Percentiles rank a stretch among this genome's conserved stretches.
Conservation (phyloP, 2,113 vertebrate genomes). For the Symphodus melops region DNA sequence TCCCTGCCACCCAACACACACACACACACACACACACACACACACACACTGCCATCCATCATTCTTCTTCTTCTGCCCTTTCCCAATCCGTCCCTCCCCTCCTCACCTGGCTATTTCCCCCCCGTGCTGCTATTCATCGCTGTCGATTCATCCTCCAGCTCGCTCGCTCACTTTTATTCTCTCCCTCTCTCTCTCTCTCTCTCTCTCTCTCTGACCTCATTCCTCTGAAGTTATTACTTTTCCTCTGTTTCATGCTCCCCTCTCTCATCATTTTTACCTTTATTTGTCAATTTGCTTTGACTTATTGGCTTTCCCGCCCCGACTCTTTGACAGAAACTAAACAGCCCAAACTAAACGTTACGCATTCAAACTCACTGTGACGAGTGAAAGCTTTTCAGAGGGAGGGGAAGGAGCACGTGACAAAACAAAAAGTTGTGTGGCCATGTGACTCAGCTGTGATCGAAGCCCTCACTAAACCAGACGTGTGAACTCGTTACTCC, state of each 20-base stretch:
- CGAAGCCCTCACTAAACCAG: too few species aligned
- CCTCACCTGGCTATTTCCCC: constrained; percentile 50
- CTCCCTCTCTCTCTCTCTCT: constrained; percentile 19
- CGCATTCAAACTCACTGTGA: constrained; percentile 5
- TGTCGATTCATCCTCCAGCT: constrained; percentile 53
- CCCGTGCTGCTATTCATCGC: constrained; percentile 40
- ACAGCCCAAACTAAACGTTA: constrained; percentile 37
- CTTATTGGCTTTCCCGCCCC: constrained; percentile 30
- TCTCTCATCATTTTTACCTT: constrained; percentile 40
- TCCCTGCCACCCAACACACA: constrained; percentile 8
- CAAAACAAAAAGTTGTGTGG: neutral
- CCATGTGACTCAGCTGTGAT: too few species aligned
- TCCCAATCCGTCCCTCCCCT: constrained; percentile 35
- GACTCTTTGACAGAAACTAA: constrained; percentile 40
- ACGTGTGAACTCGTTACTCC: too few species aligned
- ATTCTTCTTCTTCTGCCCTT: constrained; percentile 48
- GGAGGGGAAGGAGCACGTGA: neutral
- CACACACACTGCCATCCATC: constrained; percentile 38
- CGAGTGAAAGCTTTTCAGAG: neutral
- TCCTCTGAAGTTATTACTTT: constrained; percentile 53
- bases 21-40: constrained; percentile 24
- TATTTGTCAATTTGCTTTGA: constrained; percentile 50
- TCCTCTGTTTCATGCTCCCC: constrained; percentile 55
- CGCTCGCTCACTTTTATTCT: constrained; percentile 11
- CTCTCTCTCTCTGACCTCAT: constrained; percentile 60